Conservation (phyloP, 2,113 vertebrate genomes). For the Lanius collurio region DNA sequence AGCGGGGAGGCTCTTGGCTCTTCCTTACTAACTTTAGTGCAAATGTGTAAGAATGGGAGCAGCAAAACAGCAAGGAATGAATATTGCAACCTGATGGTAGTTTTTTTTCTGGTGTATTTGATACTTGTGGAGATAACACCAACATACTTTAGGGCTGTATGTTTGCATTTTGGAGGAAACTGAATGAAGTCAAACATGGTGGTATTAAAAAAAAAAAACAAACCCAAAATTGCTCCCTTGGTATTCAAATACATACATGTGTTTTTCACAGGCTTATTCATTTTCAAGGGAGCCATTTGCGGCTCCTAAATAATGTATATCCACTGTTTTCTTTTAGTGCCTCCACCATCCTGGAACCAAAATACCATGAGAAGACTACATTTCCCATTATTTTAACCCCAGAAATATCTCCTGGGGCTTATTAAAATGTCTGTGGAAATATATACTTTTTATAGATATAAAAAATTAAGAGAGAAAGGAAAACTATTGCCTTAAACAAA, state of each 20-base stretch:
- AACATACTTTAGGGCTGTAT: background rate
- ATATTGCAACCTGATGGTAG: background rate
- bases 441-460: background rate
- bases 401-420: background rate
- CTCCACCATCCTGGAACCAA: constrained; percentile 12
- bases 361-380: constrained; percentile 12
- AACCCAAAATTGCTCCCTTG: background rate
- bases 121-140: background rate
- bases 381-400: constrained; percentile 26
- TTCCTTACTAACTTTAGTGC: background rate
- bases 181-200: background rate
- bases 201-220: background rate
- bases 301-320: background rate
- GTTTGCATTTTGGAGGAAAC: background rate
- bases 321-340: constrained; percentile 14
- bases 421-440: constrained; percentile 33
- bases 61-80: background rate
- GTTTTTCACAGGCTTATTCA: background rate
- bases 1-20: background rate
- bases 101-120: background rate
- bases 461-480: background rate
- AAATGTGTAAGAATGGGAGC: background rate
- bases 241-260: background rate
- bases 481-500: background rate
- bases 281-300: constrained; percentile 19